Percentiles rank a stretch among this genome's conserved stretches.
These are phyloP conservation scores for Entelurus aequoreus DNA, from an alignment of 2,113 vertebrate species.

Conservation along the genomic window DNA sequence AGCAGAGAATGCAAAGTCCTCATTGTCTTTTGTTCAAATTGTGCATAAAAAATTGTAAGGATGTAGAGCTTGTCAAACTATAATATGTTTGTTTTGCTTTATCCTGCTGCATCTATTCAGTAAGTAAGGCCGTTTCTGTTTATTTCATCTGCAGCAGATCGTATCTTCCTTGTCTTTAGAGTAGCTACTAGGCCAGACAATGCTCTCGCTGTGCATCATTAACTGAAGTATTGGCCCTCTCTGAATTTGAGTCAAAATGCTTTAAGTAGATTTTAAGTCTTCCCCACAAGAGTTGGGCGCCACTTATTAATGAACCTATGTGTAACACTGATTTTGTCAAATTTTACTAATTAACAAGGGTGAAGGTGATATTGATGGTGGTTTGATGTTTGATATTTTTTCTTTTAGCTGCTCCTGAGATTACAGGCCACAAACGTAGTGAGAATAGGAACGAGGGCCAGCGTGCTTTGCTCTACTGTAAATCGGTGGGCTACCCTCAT, in stretches of 20 bases:
- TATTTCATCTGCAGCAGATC: too few relatives aligned
- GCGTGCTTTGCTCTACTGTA: constrained; percentile 87
- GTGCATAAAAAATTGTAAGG: too few relatives aligned
- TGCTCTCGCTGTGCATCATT: too few relatives aligned
- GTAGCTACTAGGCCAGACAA: too few relatives aligned
- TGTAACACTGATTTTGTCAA: too few relatives aligned
- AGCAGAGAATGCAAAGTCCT: too few relatives aligned
- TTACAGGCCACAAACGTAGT: constrained; percentile 90
- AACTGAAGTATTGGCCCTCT: not conserved
- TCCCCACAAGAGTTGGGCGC: not conserved
- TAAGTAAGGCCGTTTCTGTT: not conserved
- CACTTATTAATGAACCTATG: too few relatives aligned
- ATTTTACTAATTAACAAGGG: not conserved
- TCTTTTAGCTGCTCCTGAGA: constrained; percentile 81
- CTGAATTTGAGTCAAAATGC: not conserved
- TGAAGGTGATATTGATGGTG: too few relatives aligned
- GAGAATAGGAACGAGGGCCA: constrained; percentile 97
- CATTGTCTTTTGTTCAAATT: too few relatives aligned
- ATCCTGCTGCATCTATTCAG: not conserved
- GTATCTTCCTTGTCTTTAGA: too few relatives aligned
- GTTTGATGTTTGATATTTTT: constrained; percentile 1
- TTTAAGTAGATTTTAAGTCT: not conserved
- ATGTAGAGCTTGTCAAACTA: not conserved
- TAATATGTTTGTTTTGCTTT: not conserved
- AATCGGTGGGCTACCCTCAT: constrained; percentile 88